phyloP scores from a whole-genome alignment of 2,888 invertebrate species.

The Drosophila tripunctata region DNA sequence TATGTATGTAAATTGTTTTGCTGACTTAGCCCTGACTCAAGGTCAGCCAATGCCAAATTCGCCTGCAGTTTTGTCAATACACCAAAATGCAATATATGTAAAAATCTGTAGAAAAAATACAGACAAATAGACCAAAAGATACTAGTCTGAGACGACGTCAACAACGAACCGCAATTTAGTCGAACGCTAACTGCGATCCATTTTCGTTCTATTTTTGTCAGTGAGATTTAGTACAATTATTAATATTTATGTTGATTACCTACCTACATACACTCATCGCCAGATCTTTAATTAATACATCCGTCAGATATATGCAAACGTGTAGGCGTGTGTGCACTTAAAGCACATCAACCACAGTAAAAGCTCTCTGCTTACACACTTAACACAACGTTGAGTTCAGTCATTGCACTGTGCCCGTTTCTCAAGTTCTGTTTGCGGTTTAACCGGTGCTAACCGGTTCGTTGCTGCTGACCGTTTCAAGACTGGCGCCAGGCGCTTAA shows the following conservation, averaged over 20 bases:
- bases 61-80: slow-evolving; percentile 72
- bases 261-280: too few relatives aligned
- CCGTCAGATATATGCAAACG: slow-evolving; percentile 31
- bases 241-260: slow-evolving; percentile 47
- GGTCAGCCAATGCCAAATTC: slow-evolving; percentile 55
- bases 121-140: slow-evolving; percentile 16
- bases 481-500: slow-evolving; percentile 30
- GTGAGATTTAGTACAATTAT: slow-evolving; percentile 37
- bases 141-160: slow-evolving; percentile 19
- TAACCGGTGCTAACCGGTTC: slow-evolving; percentile 63
- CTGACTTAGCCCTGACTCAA: slow-evolving; percentile 53
- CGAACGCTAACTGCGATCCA: slow-evolving; percentile 57
- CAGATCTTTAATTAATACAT: slow-evolving; percentile 69
- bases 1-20: slow-evolving; percentile 30
- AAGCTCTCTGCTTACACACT: slow-evolving; percentile 46
- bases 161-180: slow-evolving; percentile 48
- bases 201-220: slow-evolving; percentile 56
- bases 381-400: too few relatives aligned
- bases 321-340: background rate
- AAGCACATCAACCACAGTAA: slow-evolving; percentile 31
- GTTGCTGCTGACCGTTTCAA: slow-evolving; percentile 43
- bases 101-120: slow-evolving; percentile 26
- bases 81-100: slow-evolving; percentile 39
- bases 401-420: slow-evolving; percentile 60
- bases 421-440: slow-evolving; percentile 43